A percentile compares a stretch with the other conserved stretches of the same genome.
These are phyloP conservation scores for Stratiomys singularior DNA, from an alignment of 2,888 invertebrate species.

Conservation along the genomic window DNA sequence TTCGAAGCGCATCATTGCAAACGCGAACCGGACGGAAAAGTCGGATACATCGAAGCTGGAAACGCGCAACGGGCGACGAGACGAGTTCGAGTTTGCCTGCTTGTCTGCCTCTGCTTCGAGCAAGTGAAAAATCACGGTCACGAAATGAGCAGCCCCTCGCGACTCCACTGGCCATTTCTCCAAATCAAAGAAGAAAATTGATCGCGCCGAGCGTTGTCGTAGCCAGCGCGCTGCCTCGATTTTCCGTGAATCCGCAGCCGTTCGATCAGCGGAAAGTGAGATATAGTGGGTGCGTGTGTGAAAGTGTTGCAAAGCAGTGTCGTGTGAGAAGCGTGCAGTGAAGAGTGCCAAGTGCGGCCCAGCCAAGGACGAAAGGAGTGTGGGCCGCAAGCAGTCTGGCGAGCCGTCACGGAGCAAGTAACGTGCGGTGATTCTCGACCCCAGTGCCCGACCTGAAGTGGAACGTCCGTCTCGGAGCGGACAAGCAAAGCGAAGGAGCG, in stretches of 20 bases:
- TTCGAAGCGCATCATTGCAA: not conserved
- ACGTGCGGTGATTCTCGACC: not conserved
- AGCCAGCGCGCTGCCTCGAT: not conserved
- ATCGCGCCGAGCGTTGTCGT: not conserved
- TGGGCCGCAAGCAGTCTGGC: not conserved
- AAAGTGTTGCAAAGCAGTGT: not conserved
- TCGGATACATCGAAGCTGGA: conserved; percentile 27
- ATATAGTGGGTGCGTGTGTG: conserved; percentile 18
- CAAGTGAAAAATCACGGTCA: conserved; percentile 44
- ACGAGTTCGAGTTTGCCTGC: not conserved
- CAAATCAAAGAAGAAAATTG: conserved; percentile 34
- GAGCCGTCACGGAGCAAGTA: not conserved
- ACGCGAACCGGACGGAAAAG: conserved; percentile 10
- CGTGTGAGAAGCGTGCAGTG: not conserved
- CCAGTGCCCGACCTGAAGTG: not conserved
- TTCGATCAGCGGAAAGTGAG: not conserved
- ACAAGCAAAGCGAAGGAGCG: conserved; percentile 51
- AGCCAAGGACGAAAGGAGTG: not conserved
- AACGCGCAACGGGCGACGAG: conserved; percentile 21
- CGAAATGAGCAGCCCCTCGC: conserved; percentile 31
- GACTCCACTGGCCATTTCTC: not conserved
- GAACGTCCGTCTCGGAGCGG: conserved; percentile 24
- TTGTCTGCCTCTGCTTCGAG: too few species aligned
- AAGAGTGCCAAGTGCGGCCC: conserved; percentile 18
- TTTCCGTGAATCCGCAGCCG: not conserved